Conservation (phyloP, 2,113 vertebrate species). For the Riparia riparia region DNA sequence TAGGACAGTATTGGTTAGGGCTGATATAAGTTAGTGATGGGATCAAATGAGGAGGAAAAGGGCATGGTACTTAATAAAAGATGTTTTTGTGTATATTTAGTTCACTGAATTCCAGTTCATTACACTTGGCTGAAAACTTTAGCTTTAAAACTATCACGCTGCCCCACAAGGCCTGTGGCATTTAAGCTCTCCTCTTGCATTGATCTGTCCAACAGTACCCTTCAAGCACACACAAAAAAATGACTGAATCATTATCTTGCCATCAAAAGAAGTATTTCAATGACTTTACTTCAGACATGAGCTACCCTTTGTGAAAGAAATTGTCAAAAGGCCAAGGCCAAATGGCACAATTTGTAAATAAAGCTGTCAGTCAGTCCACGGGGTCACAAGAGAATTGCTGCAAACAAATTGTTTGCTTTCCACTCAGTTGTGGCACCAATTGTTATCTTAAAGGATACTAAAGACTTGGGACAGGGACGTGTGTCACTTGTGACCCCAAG, state of each 20-base stretch:
- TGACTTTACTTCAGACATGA: constrained; percentile 21
- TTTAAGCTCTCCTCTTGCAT: constrained; percentile 5
- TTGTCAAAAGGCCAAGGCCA: constrained; percentile 53
- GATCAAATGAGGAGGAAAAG: not conserved
- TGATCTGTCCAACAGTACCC: constrained; percentile 4
- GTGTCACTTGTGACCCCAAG: not conserved
- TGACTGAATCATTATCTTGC: constrained; percentile 22
- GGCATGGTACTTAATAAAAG: not conserved
- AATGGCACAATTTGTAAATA: constrained; percentile 51
- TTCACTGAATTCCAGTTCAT: not conserved
- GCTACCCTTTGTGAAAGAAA: constrained; percentile 14
- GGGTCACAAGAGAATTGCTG: not conserved
- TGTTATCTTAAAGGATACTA: not conserved
- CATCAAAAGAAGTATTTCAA: constrained; percentile 43
- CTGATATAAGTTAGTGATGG: not conserved
- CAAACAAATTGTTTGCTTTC: not conserved
- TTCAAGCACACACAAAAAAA: constrained; percentile 2
- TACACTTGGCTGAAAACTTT: not conserved
- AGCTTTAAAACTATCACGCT: not conserved
- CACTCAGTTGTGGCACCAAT: not conserved
- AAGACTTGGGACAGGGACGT: not conserved
- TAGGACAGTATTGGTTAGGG: not conserved
- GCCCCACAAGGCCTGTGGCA: not conserved
- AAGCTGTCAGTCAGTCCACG: not conserved
- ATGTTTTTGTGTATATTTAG: not conserved